Evolutionary conservation across 2,888 invertebrate species (phyloP).

Genomic region (Andrena minutula): DNA sequence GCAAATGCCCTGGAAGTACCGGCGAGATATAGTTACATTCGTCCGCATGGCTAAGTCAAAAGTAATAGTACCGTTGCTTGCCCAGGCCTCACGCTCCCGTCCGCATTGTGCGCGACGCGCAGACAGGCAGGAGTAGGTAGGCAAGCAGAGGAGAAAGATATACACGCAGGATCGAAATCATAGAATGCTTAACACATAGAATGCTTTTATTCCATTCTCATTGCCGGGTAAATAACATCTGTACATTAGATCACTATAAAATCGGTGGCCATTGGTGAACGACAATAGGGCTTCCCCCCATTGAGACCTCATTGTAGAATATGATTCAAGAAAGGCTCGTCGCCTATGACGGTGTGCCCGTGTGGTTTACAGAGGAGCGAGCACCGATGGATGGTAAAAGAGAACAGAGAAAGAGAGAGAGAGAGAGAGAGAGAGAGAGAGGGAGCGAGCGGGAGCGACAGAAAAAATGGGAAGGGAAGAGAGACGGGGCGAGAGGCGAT

Average conservation of each 20-base stretch:
- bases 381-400: conserved; percentile 51
- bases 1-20: conserved; percentile 26
- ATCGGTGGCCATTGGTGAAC: conserved; percentile 80
- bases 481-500: not conserved
- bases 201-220: conserved; percentile 82
- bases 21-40: conserved; percentile 47
- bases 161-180: conserved; percentile 76
- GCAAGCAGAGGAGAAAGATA: conserved; percentile 66
- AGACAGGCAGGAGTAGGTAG: conserved; percentile 44
- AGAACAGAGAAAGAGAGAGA: conserved; percentile 27
- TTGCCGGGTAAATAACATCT: conserved; percentile 84
- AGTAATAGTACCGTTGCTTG: conserved; percentile 47
- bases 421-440: conserved; percentile 9
- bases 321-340: conserved; percentile 81
- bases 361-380: conserved; percentile 64
- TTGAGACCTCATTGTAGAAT: conserved; percentile 81
- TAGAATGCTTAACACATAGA: conserved; percentile 75
- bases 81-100: not conserved
- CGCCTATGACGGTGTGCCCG: conserved; percentile 69
- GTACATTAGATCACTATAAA: conserved; percentile 84
- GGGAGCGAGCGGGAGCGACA: conserved; percentile 3
- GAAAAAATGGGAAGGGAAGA: not conserved
- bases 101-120: conserved; percentile 30
- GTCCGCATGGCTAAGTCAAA: conserved; percentile 55
- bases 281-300: conserved; percentile 79